phyloP scores from a whole-genome alignment of 1,140 invertebrate species.

The Microplitis mediator region DNA sequence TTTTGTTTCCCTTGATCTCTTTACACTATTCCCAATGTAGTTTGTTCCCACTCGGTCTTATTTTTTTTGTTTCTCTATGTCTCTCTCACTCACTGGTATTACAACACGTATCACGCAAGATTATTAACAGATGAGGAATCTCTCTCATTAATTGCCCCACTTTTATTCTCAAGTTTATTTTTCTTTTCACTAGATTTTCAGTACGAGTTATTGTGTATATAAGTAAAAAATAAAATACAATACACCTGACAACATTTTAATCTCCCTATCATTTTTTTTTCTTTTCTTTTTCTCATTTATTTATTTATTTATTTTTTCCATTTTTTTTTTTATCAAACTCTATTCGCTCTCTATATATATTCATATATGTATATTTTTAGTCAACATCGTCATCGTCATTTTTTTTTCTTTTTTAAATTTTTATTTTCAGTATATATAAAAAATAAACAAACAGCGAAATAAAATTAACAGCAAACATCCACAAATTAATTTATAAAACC shows the following conservation, averaged over 20 bases:
- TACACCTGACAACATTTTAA: not conserved
- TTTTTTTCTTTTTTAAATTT: too few species aligned
- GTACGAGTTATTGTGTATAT: not conserved
- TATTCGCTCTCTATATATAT: too few species aligned
- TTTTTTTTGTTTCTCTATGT: not conserved
- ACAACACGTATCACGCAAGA: not conserved
- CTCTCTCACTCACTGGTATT: not conserved
- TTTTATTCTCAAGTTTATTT: not conserved
- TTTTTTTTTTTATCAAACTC: not conserved
- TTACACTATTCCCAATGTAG: not conserved
- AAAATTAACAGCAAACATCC: too few species aligned
- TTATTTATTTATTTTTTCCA: not conserved
- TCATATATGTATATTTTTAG: too few species aligned
- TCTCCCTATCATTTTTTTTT: not conserved
- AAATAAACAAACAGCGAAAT: too few species aligned
- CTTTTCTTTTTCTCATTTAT: not conserved
- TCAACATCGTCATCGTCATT: too few species aligned
- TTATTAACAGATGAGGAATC: not conserved
- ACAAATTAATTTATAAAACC: too few species aligned
- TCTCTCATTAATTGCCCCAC: not conserved
- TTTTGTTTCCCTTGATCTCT: conserved; percentile 11
- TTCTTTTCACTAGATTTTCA: not conserved
- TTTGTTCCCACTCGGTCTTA: too few species aligned
- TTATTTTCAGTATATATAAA: too few species aligned
- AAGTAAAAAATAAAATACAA: not conserved